phyloP scores from a whole-genome alignment of 1,140 invertebrate genomes.

The Belonocnema kinseyi region DNA sequence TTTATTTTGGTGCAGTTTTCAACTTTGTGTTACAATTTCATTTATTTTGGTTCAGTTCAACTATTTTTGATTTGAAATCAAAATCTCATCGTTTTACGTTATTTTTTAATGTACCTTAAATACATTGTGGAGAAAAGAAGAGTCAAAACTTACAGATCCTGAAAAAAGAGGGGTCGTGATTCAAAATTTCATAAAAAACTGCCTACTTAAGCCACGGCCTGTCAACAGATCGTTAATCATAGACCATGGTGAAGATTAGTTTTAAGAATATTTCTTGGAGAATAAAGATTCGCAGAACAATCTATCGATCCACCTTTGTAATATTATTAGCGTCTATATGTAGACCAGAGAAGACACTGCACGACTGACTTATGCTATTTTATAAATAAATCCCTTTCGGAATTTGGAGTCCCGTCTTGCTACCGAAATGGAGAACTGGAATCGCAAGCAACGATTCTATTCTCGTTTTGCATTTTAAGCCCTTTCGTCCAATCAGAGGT shows the following conservation, averaged over 20 bases:
- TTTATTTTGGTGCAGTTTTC: too few species aligned
- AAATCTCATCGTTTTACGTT: too few species aligned
- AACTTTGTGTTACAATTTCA: too few species aligned
- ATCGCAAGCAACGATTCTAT: slow-evolving; percentile 2
- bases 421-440: neutral
- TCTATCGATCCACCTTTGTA: neutral
- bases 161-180: too few species aligned
- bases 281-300: slow-evolving; percentile 3
- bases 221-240: too few species aligned
- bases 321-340: slow-evolving; percentile 10
- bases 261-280: neutral
- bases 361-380: neutral
- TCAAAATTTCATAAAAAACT: too few species aligned
- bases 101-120: too few species aligned
- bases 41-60: too few species aligned
- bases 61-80: too few species aligned
- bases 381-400: slow-evolving; percentile 12
- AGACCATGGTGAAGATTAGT: neutral
- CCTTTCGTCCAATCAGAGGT: neutral
- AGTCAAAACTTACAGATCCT: too few species aligned
- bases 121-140: too few species aligned
- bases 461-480: slow-evolving; percentile 7
- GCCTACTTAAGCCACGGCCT: too few species aligned
- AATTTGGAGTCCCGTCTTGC: neutral
- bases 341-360: neutral